Base-by-base conservation (phyloP, 2,888 invertebrate species). In the Desoria tigrina region DNA sequence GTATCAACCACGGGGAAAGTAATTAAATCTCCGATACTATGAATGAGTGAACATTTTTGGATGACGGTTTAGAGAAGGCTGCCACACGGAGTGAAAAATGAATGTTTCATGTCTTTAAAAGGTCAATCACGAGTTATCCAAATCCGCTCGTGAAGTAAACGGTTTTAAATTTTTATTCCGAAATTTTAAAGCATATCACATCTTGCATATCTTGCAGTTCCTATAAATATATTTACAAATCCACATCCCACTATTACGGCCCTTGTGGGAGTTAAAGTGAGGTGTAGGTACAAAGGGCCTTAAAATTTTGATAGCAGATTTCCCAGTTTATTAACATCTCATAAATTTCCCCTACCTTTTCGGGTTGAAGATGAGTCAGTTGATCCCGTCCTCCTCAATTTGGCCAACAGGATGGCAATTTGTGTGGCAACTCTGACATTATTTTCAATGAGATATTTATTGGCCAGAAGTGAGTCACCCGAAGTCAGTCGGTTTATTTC, bases 361-460 rank as follows among this genome's bases (percentile, higher is more conserved):
- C 9, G 16, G 6, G 45, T 6, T 21, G 45, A 45, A 9, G 45
- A 21, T 18, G 45, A 4, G 6, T 45, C 18, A 6, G 45, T 45
- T 6, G n/a, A 45, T 6, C 32, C 26, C 1, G 45, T 37, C 49
- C 61, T 66, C 63, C 65, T 59, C 56, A 74, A 65, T 63, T 73
- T 71, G 60, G 76, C 66, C 42, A 87, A 83, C 78, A 86, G 85
- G 24, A 86, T 83, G 1, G 94, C 90, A 74, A 95, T 90, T 79
- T 88, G 83, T 61, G 90, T 88, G 21, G 91, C 95, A 57, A 90
- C 85, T 78, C 81, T 83, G 1, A 95, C 97, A 82, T 98, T 98
- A 82, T 97, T 94, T 83, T 92, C 88, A 77, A 99, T 89, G 65
- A 99, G 84, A 28, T 61, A 68, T 65, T 73, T 88, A 94, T 94